phyloP scores from a whole-genome alignment of 1,140 invertebrate species.

The Ips typographus region DNA sequence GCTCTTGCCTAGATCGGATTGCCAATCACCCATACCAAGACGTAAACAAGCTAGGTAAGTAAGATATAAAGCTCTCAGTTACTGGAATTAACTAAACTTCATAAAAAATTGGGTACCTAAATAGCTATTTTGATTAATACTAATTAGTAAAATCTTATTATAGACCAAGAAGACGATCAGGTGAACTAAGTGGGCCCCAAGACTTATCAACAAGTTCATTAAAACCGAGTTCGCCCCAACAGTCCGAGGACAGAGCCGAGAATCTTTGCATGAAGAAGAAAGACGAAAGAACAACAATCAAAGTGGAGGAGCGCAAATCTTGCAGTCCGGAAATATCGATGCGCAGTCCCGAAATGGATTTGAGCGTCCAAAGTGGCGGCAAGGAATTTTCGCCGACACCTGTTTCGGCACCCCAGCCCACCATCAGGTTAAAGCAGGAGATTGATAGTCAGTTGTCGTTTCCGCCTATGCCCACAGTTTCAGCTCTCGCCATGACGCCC shows the following conservation, averaged over 20 bases:
- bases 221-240: constrained; percentile 39
- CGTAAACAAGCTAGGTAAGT: constrained; percentile 68
- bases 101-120: background rate
- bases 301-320: constrained; percentile 37
- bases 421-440: constrained; percentile 54
- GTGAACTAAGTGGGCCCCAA: constrained; percentile 67
- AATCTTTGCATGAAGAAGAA: constrained; percentile 56
- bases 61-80: no score
- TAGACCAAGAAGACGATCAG: constrained; percentile 74
- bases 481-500: constrained; percentile 73
- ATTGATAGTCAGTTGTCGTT: constrained; percentile 59
- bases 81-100: no score
- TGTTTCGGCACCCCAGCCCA: constrained; percentile 55
- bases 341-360: constrained; percentile 54
- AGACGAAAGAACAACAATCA: constrained; percentile 34
- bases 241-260: constrained; percentile 51
- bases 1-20: constrained; percentile 48
- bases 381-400: constrained; percentile 54
- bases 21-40: constrained; percentile 72
- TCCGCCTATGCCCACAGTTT: constrained; percentile 68
- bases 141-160: background rate
- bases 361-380: constrained; percentile 48
- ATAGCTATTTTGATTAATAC: background rate
- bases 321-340: constrained; percentile 50
- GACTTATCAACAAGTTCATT: constrained; percentile 53